Evolutionary conservation across 2,113 vertebrate species (phyloP).

Genomic region (Pteropus alecto): DNA sequence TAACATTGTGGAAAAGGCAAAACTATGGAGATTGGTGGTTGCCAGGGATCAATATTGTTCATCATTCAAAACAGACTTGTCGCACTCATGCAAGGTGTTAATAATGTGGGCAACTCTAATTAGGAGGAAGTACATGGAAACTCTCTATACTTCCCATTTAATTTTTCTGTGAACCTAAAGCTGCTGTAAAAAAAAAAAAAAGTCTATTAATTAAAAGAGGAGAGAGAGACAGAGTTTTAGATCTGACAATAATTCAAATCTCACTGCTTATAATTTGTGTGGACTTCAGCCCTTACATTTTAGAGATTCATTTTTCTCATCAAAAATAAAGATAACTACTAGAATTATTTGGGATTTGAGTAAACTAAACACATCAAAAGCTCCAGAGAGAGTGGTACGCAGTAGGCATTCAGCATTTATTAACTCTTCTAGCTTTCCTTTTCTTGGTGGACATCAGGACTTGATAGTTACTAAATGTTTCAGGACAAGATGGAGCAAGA

Average conservation of each 20-base stretch:
- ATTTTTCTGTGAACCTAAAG: neutral
- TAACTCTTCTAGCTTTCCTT: neutral
- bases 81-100: neutral
- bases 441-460: neutral
- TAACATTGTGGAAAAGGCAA: neutral
- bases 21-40: neutral
- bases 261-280: neutral
- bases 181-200: neutral
- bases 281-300: neutral
- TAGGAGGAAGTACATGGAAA: neutral
- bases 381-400: neutral
- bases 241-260: neutral
- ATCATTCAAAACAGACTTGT: neutral
- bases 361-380: neutral
- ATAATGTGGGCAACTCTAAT: neutral
- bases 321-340: neutral
- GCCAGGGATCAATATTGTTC: neutral
- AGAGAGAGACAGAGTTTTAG: neutral
- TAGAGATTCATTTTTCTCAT: neutral
- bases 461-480: neutral
- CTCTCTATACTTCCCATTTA: neutral
- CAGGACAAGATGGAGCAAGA: neutral
- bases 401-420: neutral
- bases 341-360: neutral
- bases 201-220: neutral